Base-by-base conservation (phyloP, 2,888 invertebrate genomes). In the Spisula subtruncata region DNA sequence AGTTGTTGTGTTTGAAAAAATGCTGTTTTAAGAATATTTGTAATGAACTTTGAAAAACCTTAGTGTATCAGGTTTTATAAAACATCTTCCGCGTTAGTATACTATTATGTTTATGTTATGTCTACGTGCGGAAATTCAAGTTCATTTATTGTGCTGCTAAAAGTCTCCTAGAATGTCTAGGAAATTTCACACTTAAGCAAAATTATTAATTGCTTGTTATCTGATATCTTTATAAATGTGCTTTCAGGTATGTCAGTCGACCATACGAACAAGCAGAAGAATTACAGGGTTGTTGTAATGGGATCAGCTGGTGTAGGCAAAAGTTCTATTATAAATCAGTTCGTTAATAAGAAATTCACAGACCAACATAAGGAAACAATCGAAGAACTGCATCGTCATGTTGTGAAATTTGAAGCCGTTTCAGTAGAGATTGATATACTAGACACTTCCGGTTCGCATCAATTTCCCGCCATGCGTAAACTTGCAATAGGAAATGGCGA, bases 381-480 rank as follows among this genome's bases (percentile, higher is more conserved):
- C 18, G 97, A 97, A 87, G 97, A 97, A 89, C 93, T 97, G 71
- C 97, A 97, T 92, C 94, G 96, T 14, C 96, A 96, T 0, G 95
- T 96, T 86, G 96, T 96, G 92, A 95, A 96, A 86, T 92, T 96
- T 48, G 93, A 96, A 81, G 96, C 96, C n/a, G 93, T 93, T 10
- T 91, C 94, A 18, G 92, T 93, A 0, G 91, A 89, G 25, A 85
- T 93, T 29, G 96, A 96, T 89, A 95, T 96, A 84, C 91, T 96
- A 46, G 96, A 96, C 93, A 96, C 96, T 46, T 94, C 96, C 51
- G 97, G 97, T 8, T 94, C 96, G 6, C 95, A 96, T 89, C 95
- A 95, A 81, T 97, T 97, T 93, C 97, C 97, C 0, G 97, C 96
- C 87, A 97, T 97, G 97, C 92, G 96, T 66, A 93, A 94, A 83